Base-by-base conservation (phyloP, 2,888 invertebrate species). In the Orthonevra nobilis region DNA sequence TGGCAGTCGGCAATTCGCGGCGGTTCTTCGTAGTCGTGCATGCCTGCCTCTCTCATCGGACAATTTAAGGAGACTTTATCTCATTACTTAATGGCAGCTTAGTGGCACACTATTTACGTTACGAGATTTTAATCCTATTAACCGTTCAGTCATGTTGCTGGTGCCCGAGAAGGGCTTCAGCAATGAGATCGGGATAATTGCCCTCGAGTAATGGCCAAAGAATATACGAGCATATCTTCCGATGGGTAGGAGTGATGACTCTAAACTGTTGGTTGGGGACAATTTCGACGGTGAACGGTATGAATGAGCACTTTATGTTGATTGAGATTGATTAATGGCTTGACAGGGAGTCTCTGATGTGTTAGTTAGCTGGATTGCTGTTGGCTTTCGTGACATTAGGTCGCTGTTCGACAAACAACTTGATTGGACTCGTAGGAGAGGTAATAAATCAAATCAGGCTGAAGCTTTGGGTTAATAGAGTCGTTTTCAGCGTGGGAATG, bases 81-180 rank as follows among this genome's bases (percentile, higher is more conserved):
- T 79, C 79, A 79, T 79, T 73, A 79, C 73, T 79, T 79, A 73
- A 79, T 68, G 61, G 73, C 73, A 73, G 79, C 79, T 79, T 79
- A 79, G 79, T 79, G 79, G 73, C 66, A 73, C 48, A 48, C 73
- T 79, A 79, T 79, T 79, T 79, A 79, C 79, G 79, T 79, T 73
- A 68, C 50, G 40, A 73, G 73, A 79, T 79, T 73, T 79, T 79
- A 79, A 79, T 79, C 79, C 79, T 79, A 73, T 79, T 60, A 79
- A 79, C 34, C 66, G 68, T 79, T 79, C 68, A 73, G 79, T 79
- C 63, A 75, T 34, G 34, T 26, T 50, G 38, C 15, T 44, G 42
- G 74, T 28, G 58, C 42, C 5, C n/a, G 44, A 28, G 23, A 17
- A 30, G 20, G 28, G 28, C 20, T 26, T n/a, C 17, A 44, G 32